Evolutionary conservation across 2,888 invertebrate species (phyloP).

Genomic region (Ormia ochracea): DNA sequence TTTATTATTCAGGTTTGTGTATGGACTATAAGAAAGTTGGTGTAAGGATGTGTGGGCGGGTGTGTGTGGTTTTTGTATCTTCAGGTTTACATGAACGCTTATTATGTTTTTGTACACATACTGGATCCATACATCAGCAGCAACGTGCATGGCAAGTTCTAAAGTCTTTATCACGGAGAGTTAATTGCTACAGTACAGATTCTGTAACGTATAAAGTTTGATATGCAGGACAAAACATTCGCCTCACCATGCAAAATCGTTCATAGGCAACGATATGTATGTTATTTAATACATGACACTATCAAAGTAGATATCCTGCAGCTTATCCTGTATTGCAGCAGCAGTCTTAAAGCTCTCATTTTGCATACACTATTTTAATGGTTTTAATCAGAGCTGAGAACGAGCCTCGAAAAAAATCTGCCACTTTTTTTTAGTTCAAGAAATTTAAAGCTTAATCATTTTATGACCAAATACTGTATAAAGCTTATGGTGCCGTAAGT

Average conservation of each 20-base stretch:
- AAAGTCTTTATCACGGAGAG: constrained; percentile 50
- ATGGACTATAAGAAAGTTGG: background rate
- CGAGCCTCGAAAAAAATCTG: too few relatives aligned
- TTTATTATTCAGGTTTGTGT: too few relatives aligned
- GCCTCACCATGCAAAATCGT: background rate
- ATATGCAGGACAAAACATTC: background rate
- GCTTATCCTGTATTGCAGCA: too few relatives aligned
- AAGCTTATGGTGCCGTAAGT: background rate
- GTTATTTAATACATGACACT: background rate
- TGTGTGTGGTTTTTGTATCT: background rate
- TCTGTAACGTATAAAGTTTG: background rate
- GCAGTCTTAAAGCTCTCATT: too few relatives aligned
- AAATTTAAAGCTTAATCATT: too few relatives aligned
- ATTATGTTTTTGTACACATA: background rate
- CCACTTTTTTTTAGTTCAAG: too few relatives aligned
- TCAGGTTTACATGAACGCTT: background rate
- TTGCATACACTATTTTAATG: too few relatives aligned
- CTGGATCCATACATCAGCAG: background rate
- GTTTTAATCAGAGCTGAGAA: too few relatives aligned
- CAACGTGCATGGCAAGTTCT: constrained; percentile 12
- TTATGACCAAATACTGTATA: background rate
- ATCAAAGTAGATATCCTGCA: too few relatives aligned
- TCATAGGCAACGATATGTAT: too few relatives aligned
- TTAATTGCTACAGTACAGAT: constrained; percentile 11
- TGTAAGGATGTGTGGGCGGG: background rate